phyloP scores from a whole-genome alignment of 2,888 invertebrate species.

The Nephrotoma guestfalica region DNA sequence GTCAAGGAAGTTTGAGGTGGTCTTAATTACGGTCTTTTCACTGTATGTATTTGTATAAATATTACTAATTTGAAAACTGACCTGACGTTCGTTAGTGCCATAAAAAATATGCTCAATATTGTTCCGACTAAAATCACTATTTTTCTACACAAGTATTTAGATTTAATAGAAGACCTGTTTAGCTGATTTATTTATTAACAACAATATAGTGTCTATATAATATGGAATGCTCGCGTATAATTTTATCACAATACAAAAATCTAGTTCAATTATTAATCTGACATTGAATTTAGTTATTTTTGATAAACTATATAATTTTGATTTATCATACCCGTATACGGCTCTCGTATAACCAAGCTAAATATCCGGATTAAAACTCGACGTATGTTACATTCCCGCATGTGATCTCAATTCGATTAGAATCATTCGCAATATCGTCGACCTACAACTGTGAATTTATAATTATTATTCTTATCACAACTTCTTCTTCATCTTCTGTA shows the following conservation, averaged over 20 bases:
- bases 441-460: too few relatives aligned
- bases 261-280: not conserved
- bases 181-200: too few relatives aligned
- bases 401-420: not conserved
- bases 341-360: not conserved
- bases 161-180: too few relatives aligned
- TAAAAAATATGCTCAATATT: too few relatives aligned
- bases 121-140: too few relatives aligned
- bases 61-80: too few relatives aligned
- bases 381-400: not conserved
- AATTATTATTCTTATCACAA: not conserved
- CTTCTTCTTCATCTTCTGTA: not conserved
- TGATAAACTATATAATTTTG: not conserved
- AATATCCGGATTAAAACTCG: not conserved
- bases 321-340: not conserved
- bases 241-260: not conserved
- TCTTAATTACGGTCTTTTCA: too few relatives aligned
- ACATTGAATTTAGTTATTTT: not conserved
- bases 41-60: too few relatives aligned
- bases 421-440: not conserved
- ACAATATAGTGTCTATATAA: too few relatives aligned
- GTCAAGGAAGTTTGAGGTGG: too few relatives aligned
- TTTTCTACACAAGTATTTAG: too few relatives aligned
- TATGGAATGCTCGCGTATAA: not conserved
- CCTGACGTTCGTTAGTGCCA: too few relatives aligned